These are phyloP conservation scores for Netelia melanura DNA, from an alignment of 2,888 invertebrate species.

Conservation along the genomic window DNA sequence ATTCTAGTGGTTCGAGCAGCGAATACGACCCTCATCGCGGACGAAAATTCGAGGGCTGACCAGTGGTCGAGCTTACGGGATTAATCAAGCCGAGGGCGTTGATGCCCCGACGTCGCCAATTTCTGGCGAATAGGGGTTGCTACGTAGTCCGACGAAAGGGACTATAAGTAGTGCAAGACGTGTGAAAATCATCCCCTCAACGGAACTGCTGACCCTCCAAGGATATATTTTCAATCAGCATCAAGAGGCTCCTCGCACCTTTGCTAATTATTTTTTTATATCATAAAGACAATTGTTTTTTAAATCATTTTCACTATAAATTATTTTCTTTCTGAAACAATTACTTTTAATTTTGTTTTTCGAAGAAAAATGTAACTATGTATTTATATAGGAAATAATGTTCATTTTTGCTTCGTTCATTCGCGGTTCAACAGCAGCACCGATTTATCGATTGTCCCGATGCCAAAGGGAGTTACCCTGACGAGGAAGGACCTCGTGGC, in stretches of 20 bases:
- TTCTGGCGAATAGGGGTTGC: conserved; percentile 57
- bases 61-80: conserved; percentile 81
- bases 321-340: too few relatives aligned
- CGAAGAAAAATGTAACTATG: not conserved
- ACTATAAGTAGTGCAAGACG: conserved; percentile 56
- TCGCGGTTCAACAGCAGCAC: conserved; percentile 9
- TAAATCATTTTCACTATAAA: too few relatives aligned
- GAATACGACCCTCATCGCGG: conserved; percentile 73
- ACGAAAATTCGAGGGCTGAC: conserved; percentile 75
- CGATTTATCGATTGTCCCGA: conserved; percentile 62
- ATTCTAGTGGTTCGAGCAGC: conserved; percentile 73
- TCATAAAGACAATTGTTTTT: too few relatives aligned
- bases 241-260: conserved; percentile 33
- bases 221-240: conserved; percentile 62
- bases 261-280: conserved; percentile 50
- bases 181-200: conserved; percentile 65
- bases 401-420: conserved; percentile 15
- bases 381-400: not conserved
- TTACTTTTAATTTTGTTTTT: too few relatives aligned
- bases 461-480: conserved; percentile 56
- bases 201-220: conserved; percentile 25
- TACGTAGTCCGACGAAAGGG: conserved; percentile 33
- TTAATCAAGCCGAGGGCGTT: conserved; percentile 84
- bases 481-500: conserved; percentile 52
- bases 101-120: conserved; percentile 79